These are phyloP conservation scores for Noturus placidus DNA, from an alignment of 2,113 vertebrate genomes.

Conservation along the genomic window DNA sequence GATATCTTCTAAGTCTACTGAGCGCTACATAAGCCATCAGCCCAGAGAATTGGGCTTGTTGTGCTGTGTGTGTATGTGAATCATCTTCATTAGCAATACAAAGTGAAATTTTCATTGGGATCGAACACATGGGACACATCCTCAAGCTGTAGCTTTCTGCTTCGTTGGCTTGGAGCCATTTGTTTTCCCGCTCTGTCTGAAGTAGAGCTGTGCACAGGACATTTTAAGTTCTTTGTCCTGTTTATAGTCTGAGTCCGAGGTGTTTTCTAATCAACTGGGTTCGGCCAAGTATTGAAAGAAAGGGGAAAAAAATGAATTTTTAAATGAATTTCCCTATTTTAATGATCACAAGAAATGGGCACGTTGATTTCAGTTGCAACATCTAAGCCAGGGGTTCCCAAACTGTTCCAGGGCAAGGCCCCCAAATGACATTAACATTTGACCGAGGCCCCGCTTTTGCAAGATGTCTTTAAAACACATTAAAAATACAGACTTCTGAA, in stretches of 20 bases:
- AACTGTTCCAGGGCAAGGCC: no score
- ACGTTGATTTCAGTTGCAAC: neutral
- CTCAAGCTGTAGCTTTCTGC: slow-evolving; percentile 12
- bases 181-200: neutral
- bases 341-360: neutral
- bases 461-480: no score
- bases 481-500: no score
- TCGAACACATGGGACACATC: neutral
- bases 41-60: slow-evolving; percentile 20
- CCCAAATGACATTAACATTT: no score
- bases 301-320: neutral
- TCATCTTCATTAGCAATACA: slow-evolving; percentile 24
- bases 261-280: neutral
- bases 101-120: neutral
- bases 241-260: neutral
- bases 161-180: slow-evolving; percentile 7
- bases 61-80: neutral
- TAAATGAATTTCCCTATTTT: neutral
- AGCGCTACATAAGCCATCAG: slow-evolving; percentile 3
- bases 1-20: neutral
- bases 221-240: neutral
- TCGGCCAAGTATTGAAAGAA: neutral
- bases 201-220: neutral
- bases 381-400: no score
- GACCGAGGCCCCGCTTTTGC: no score